A percentile compares a stretch with the other conserved stretches of the same genome.
Conservation (phyloP, 1,140 invertebrate species). For the Drosophila pachea region DNA sequence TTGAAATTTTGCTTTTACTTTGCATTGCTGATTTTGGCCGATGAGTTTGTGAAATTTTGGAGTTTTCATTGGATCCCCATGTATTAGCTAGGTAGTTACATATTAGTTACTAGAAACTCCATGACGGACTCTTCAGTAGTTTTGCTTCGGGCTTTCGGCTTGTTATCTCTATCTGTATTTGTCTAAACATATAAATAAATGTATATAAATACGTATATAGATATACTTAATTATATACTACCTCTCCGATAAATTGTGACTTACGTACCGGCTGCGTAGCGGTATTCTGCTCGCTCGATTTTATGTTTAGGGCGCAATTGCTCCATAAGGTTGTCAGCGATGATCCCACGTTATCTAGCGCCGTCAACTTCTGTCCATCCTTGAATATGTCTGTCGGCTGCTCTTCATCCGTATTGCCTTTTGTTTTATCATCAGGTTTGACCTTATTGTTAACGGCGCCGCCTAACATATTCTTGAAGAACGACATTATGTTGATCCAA, state of each 20-base stretch:
- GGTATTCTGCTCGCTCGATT: constrained; percentile 1
- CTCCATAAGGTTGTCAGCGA: constrained; percentile 26
- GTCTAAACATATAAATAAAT: neutral
- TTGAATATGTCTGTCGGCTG: constrained; percentile 17
- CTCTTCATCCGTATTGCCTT: constrained; percentile 2
- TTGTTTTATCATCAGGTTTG: neutral
- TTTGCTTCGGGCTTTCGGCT: no score
- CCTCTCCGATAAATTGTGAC: no score
- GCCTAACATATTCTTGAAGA: constrained; percentile 19
- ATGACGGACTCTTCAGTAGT: no score
- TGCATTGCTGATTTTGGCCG: no score
- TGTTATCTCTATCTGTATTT: neutral
- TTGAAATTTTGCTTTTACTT: no score
- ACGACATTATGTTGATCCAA: constrained; percentile 13
- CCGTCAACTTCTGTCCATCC: constrained; percentile 21
- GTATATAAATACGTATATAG: neutral
- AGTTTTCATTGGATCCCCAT: no score
- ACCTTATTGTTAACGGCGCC: neutral
- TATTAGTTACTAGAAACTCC: no score
- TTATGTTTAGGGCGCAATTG: constrained; percentile 10
- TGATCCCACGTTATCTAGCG: constrained; percentile 28
- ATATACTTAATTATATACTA: no score
- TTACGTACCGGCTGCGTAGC: no score
- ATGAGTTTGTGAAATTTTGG: no score
- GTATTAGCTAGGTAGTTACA: no score